Conservation (phyloP, 2,113 vertebrate genomes). For the Psilopogon haemacephalus region DNA sequence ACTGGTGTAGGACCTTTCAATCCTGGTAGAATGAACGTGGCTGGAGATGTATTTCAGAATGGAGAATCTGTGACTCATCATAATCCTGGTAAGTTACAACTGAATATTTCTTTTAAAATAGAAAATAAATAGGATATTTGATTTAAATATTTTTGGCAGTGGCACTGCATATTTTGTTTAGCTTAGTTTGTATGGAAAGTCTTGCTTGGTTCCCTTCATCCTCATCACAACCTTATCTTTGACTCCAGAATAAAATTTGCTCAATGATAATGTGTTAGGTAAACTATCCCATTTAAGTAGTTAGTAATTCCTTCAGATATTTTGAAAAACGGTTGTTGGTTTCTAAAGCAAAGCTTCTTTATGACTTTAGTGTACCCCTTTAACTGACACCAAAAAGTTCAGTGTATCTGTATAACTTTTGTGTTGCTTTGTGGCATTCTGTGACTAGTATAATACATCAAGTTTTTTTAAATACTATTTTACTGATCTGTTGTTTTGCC, state of each 20-base stretch:
- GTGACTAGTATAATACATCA: neutral
- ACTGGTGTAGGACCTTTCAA: constrained; percentile 89
- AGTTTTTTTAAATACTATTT: neutral
- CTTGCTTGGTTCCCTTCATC: neutral
- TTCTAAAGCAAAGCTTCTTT: neutral
- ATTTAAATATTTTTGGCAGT: neutral
- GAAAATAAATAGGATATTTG: neutral
- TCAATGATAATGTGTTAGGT: neutral
- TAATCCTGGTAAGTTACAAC: constrained; percentile 83
- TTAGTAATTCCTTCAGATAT: neutral
- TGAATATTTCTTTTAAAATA: neutral
- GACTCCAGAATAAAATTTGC: neutral
- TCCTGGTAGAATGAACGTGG: constrained; percentile 87
- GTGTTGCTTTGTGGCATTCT: neutral
- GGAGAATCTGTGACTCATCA: constrained; percentile 91
- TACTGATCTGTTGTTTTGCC: neutral
- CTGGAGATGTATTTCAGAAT: constrained; percentile 91
- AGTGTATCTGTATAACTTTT: neutral
- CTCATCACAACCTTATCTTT: neutral
- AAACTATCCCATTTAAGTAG: neutral
- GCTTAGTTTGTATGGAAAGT: neutral
- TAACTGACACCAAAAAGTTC: neutral
- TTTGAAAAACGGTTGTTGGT: neutral
- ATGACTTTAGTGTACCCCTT: neutral
- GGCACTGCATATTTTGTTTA: neutral